phyloP scores from a whole-genome alignment of 2,113 vertebrate species.

The Baryphthengus martii region DNA sequence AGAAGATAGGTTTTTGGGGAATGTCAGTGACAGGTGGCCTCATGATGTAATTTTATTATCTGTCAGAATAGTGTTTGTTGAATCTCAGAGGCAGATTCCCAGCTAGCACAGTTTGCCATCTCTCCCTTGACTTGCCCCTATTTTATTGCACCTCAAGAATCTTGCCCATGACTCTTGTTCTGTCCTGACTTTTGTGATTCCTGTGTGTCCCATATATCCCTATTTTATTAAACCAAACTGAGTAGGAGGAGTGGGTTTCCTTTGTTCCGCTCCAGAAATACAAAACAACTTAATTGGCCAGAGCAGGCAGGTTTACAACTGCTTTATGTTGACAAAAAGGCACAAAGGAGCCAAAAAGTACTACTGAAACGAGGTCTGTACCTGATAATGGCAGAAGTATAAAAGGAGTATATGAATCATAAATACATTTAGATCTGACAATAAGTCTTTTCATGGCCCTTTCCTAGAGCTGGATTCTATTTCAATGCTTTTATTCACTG shows the following conservation, averaged over 20 bases:
- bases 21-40: background rate
- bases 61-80: background rate
- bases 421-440: slow-evolving; percentile 1
- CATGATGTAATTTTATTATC: background rate
- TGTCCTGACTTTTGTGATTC: background rate
- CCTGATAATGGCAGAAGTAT: background rate
- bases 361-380: background rate
- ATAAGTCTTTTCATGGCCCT: background rate
- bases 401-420: background rate
- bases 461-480: background rate
- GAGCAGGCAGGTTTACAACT: slow-evolving; percentile 29
- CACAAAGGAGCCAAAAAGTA: slow-evolving; percentile 4
- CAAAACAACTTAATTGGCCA: slow-evolving; percentile 23
- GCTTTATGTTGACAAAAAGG: slow-evolving; percentile 1
- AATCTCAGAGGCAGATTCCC: background rate
- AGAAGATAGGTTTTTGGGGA: background rate
- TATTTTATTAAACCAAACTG: background rate
- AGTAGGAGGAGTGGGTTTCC: background rate
- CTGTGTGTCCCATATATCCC: background rate
- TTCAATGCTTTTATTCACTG: background rate
- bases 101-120: background rate
- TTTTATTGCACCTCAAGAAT: background rate
- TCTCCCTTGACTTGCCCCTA: background rate
- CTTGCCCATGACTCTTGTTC: background rate
- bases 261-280: slow-evolving; percentile 12